Conservation (phyloP, 2,113 vertebrate genomes). For the Pionites leucogaster region DNA sequence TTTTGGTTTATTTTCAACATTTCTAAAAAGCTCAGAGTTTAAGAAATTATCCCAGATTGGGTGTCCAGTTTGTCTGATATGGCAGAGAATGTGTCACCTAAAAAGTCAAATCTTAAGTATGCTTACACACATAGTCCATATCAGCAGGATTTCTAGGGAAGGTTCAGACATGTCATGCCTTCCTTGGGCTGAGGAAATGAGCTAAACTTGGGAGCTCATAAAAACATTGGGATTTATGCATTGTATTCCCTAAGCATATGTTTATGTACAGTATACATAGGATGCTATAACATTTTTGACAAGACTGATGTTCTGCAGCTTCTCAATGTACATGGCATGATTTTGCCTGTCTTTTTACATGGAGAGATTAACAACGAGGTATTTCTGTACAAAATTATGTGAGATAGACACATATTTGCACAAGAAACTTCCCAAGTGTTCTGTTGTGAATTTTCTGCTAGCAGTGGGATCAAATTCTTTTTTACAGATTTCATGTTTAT, state of each 20-base stretch:
- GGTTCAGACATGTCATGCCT: fast-evolving
- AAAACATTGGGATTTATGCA: neutral
- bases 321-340: neutral
- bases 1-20: neutral
- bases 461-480: neutral
- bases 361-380: neutral
- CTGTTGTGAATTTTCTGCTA: neutral
- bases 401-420: neutral
- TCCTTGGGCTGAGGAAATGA: neutral
- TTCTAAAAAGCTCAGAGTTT: neutral
- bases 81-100: neutral
- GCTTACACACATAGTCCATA: neutral
- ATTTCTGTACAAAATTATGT: neutral
- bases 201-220: neutral
- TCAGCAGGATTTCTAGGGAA: neutral
- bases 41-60: neutral
- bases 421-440: neutral
- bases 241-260: neutral
- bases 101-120: neutral
- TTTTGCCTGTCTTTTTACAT: neutral
- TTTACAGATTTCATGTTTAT: neutral
- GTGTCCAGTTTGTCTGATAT: neutral
- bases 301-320: neutral
- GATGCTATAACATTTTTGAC: neutral
- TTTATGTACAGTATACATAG: neutral